phyloP scores from a whole-genome alignment of 2,113 vertebrate genomes.

The Clarias batrachus region DNA sequence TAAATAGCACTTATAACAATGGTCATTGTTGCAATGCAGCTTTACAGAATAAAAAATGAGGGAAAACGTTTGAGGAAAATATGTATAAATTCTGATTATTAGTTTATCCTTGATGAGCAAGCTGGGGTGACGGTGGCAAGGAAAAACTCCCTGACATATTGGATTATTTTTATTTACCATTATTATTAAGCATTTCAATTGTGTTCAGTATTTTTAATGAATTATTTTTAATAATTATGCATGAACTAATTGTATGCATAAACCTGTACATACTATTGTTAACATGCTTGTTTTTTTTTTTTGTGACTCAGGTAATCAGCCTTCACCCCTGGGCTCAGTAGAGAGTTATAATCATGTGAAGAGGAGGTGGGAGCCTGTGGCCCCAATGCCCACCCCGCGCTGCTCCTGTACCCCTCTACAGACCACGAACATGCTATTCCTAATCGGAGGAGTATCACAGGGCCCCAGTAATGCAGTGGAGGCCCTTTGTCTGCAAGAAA shows the following conservation, averaged over 20 bases:
- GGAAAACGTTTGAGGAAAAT: too few relatives aligned
- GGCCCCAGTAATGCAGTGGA: conserved; percentile 91
- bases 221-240: background rate
- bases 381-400: conserved; percentile 86
- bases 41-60: too few relatives aligned
- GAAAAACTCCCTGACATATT: too few relatives aligned
- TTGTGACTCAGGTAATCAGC: conserved; percentile 84
- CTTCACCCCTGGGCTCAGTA: conserved; percentile 83
- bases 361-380: conserved; percentile 86
- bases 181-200: background rate
- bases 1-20: too few relatives aligned
- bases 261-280: background rate
- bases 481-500: conserved; percentile 84
- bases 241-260: background rate
- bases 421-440: conserved; percentile 77
- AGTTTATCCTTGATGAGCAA: too few relatives aligned
- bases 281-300: conserved; percentile 43
- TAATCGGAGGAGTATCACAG: conserved; percentile 91
- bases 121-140: too few relatives aligned
- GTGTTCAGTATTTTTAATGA: background rate
- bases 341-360: conserved; percentile 87
- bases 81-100: too few relatives aligned
- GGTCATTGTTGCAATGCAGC: too few relatives aligned
- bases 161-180: background rate
- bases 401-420: conserved; percentile 88